Evolutionary conservation across 2,888 invertebrate genomes (phyloP).

Genomic region (Vanessa cardui): DNA sequence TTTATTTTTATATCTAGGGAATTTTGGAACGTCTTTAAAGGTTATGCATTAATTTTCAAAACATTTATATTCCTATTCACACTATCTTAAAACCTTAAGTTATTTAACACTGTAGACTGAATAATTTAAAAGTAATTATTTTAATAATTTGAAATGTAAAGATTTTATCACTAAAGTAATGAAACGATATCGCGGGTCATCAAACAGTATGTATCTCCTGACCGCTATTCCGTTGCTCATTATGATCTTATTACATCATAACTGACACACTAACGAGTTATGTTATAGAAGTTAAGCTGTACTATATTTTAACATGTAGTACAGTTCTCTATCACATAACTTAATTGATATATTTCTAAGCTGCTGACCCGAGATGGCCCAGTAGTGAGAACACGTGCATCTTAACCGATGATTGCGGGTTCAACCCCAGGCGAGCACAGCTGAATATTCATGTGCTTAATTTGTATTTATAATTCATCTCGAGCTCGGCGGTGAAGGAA

Average conservation of each 20-base stretch:
- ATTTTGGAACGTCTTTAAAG: too few relatives aligned
- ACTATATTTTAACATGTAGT: neutral
- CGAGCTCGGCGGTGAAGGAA: too few relatives aligned
- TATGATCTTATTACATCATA: constrained; percentile 21
- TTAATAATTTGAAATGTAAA: neutral
- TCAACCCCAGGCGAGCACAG: too few relatives aligned
- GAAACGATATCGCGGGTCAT: constrained; percentile 18
- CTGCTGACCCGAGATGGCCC: neutral
- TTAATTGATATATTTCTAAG: neutral
- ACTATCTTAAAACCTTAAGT: too few relatives aligned
- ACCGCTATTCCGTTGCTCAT: constrained; percentile 16
- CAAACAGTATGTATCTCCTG: constrained; percentile 15
- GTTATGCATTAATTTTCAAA: too few relatives aligned
- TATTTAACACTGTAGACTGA: too few relatives aligned
- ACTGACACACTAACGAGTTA: constrained; percentile 14
- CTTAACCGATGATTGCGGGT: too few relatives aligned
- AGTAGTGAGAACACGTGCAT: too few relatives aligned
- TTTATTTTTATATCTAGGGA: too few relatives aligned
- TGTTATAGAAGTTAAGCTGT: constrained; percentile 3
- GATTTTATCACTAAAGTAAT: neutral
- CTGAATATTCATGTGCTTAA: too few relatives aligned
- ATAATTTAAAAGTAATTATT: neutral
- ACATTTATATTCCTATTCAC: too few relatives aligned
- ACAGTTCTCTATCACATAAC: neutral
- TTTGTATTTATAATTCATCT: too few relatives aligned